Percentiles rank a stretch among this genome's conserved stretches.
These are phyloP conservation scores for Brachionus calyciflorus DNA, from an alignment of 1,140 invertebrate species.

Conservation along the genomic window DNA sequence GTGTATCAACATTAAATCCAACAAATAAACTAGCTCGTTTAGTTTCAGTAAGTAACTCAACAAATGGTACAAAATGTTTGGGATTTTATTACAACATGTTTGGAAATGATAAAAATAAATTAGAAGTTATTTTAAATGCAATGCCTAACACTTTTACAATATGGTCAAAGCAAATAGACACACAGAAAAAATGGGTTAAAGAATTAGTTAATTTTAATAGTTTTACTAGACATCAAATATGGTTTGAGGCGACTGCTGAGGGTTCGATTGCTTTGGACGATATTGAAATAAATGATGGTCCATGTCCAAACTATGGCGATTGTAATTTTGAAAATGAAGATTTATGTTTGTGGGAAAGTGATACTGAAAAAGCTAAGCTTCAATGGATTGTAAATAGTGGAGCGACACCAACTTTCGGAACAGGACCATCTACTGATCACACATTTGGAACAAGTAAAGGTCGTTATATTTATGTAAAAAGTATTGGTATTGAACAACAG, in stretches of 20 bases:
- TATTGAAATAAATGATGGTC: constrained; percentile 47
- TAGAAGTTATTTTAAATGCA: not conserved
- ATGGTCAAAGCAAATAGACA: not conserved
- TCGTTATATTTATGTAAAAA: constrained; percentile 56
- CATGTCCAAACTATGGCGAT: constrained; percentile 50
- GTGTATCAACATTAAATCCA: not conserved
- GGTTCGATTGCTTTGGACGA: constrained; percentile 50
- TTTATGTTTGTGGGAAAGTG: constrained; percentile 62
- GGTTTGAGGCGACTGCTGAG: not conserved
- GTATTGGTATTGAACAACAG: constrained; percentile 49
- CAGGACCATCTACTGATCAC: constrained; percentile 67
- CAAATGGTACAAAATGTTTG: not conserved
- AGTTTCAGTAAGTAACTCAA: not conserved
- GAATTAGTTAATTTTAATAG: not conserved
- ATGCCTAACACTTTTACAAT: not conserved
- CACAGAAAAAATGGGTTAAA: not conserved
- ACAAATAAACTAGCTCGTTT: constrained; percentile 19
- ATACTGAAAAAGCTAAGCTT: constrained; percentile 51
- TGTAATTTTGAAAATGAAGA: constrained; percentile 58
- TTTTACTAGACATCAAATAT: not conserved
- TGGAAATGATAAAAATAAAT: not conserved
- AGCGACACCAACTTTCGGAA: constrained; percentile 50
- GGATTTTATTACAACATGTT: constrained; percentile 48
- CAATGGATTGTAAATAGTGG: constrained; percentile 53
- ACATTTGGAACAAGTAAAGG: constrained; percentile 56